Evolutionary conservation across 2,113 vertebrate genomes (phyloP).

Genomic region (Pyrgilauda ruficollis): DNA sequence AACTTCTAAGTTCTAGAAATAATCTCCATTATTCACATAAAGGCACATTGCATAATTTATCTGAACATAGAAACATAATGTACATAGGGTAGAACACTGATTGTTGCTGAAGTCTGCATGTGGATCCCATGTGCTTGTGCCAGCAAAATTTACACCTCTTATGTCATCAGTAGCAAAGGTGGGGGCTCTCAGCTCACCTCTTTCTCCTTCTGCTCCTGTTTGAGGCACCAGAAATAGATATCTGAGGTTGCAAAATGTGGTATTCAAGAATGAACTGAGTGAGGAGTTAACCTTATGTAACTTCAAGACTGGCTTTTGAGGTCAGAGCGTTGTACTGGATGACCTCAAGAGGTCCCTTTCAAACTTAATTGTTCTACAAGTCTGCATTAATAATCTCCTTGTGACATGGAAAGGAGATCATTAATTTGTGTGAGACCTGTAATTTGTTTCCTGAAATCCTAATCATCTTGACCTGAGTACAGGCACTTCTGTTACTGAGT

Average conservation of each 20-base stretch:
- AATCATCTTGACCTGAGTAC: neutral
- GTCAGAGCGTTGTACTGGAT: neutral
- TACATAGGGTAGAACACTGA: neutral
- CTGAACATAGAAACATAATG: neutral
- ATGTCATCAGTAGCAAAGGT: neutral
- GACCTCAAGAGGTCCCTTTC: neutral
- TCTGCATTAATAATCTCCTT: neutral
- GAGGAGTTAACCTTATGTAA: neutral
- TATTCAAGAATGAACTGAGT: neutral
- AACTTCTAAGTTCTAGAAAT: neutral
- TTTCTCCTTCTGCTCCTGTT: neutral
- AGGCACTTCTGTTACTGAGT: neutral
- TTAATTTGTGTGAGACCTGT: neutral
- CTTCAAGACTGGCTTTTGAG: neutral
- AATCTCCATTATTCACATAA: neutral
- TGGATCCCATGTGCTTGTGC: neutral
- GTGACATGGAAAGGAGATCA: neutral
- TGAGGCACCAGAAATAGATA: neutral
- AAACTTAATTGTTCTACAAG: neutral
- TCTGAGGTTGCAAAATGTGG: neutral
- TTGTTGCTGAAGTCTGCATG: neutral
- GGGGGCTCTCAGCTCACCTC: neutral
- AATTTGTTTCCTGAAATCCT: slow-evolving; percentile 37
- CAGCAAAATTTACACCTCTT: neutral
- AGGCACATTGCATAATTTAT: neutral